Evolutionary conservation across 2,888 invertebrate genomes (phyloP).

Genomic region (Philonicus albiceps): DNA sequence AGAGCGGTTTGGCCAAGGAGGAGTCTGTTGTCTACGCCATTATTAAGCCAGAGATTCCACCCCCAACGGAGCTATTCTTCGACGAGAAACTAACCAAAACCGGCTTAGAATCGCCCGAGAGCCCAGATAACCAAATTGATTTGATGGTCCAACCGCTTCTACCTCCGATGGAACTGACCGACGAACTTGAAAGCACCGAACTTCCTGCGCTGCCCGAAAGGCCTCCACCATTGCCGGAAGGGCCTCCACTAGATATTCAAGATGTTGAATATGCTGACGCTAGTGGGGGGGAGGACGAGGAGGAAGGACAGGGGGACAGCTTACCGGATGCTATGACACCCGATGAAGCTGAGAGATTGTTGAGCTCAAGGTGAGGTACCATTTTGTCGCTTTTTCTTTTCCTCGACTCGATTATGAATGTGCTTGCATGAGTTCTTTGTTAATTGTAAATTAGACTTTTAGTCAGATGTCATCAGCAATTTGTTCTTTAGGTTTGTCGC

Average conservation of each 20-base stretch:
- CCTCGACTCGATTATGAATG: background rate
- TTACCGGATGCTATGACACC: constrained; percentile 77
- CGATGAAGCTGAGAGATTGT: constrained; percentile 85
- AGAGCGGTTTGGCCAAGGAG: constrained; percentile 59
- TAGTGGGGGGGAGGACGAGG: constrained; percentile 66
- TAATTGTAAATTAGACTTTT: background rate
- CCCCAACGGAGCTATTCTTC: constrained; percentile 54
- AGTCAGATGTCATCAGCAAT: background rate
- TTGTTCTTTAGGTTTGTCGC: background rate
- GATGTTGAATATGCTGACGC: constrained; percentile 69
- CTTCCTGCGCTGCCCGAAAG: constrained; percentile 55
- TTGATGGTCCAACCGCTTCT: background rate
- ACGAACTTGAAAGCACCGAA: constrained; percentile 56
- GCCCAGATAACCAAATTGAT: constrained; percentile 1
- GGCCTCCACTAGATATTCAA: constrained; percentile 67
- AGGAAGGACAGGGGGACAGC: constrained; percentile 57
- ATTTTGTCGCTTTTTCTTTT: constrained; percentile 31
- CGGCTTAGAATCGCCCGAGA: background rate
- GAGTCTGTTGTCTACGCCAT: constrained; percentile 61
- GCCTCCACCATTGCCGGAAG: constrained; percentile 62
- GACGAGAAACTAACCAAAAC: constrained; percentile 47
- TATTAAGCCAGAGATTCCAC: constrained; percentile 60
- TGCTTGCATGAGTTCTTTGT: background rate
- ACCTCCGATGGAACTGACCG: constrained; percentile 45
- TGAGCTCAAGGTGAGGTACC: constrained; percentile 79